Percentiles rank a stretch among this genome's conserved stretches.
Conservation (phyloP, 2,797 vertebrate species). For the Malurus leucopterus region DNA sequence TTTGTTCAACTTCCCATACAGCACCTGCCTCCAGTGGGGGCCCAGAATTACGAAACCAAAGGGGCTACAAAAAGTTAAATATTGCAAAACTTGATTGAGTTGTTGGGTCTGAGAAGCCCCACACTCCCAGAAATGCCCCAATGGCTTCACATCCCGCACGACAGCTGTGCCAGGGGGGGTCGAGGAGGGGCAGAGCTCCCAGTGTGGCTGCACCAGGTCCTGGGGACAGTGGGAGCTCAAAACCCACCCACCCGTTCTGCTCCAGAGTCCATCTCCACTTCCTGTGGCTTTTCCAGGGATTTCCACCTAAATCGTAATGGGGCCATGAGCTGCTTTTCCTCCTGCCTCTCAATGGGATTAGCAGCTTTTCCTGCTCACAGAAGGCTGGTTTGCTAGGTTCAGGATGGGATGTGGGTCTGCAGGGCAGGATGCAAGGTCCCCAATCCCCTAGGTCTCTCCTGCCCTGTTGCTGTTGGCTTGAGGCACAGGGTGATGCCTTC, state of each 20-base stretch:
- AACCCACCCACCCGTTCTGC: rapidly evolving
- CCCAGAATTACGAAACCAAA: rapidly evolving
- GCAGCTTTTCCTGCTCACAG: background rate
- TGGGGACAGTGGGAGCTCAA: background rate
- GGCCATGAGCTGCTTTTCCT: background rate
- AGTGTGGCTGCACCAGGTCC: rapidly evolving
- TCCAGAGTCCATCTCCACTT: rapidly evolving
- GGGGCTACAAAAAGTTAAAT: background rate
- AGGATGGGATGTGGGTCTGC: background rate
- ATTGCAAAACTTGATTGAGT: background rate
- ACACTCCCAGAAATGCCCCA: rapidly evolving
- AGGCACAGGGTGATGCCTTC: background rate
- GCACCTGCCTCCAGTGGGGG: rapidly evolving
- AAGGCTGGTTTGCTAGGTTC: rapidly evolving
- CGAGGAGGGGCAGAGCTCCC: background rate
- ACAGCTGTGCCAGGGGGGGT: rapidly evolving
- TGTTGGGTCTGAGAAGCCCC: rapidly evolving
- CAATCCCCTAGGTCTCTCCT: background rate
- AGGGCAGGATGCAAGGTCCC: background rate
- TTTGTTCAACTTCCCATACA: background rate
- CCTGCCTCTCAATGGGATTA: background rate
- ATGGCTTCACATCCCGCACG: rapidly evolving
- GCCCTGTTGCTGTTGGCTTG: background rate
- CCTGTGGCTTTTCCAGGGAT: background rate
- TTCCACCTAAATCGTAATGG: background rate